These are phyloP conservation scores for Danionella cerebrum DNA, from an alignment of 2,113 vertebrate species.

Conservation along the genomic window DNA sequence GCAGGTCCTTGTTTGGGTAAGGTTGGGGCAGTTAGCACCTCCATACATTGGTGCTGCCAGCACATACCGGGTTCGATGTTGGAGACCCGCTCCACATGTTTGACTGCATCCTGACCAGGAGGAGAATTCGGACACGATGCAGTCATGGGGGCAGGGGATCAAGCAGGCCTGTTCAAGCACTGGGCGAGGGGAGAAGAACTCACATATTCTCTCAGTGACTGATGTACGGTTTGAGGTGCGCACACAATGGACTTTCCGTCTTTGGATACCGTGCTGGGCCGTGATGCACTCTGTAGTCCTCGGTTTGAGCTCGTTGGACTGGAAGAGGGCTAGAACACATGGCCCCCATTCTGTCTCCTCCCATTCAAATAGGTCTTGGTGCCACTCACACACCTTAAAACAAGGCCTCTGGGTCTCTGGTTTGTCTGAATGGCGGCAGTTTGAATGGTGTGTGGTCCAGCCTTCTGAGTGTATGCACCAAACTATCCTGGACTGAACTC, in stretches of 20 bases:
- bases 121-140: constrained; percentile 82
- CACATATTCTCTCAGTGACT: constrained; percentile 75
- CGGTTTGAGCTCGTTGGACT: constrained; percentile 52
- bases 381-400: constrained; percentile 92
- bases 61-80: constrained; percentile 73
- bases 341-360: constrained; percentile 79
- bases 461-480: constrained; percentile 90
- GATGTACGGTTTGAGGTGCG: constrained; percentile 75
- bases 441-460: constrained; percentile 81
- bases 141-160: constrained; percentile 88
- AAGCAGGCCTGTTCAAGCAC: constrained; percentile 83
- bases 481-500: constrained; percentile 74
- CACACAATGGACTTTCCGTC: constrained; percentile 71
- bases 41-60: constrained; percentile 82
- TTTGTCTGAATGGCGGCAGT: constrained; percentile 71
- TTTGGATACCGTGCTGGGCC: constrained; percentile 87
- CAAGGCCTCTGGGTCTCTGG: constrained; percentile 80
- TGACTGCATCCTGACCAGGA: constrained; percentile 77
- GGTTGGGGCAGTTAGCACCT: constrained; percentile 75
- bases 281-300: constrained; percentile 70
- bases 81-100: constrained; percentile 66
- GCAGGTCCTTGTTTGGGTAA: constrained; percentile 79
- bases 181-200: constrained; percentile 77
- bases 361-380: constrained; percentile 88
- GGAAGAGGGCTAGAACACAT: constrained; percentile 64